Conservation (phyloP, 2,113 vertebrate genomes). For the Ictalurus furcatus region DNA sequence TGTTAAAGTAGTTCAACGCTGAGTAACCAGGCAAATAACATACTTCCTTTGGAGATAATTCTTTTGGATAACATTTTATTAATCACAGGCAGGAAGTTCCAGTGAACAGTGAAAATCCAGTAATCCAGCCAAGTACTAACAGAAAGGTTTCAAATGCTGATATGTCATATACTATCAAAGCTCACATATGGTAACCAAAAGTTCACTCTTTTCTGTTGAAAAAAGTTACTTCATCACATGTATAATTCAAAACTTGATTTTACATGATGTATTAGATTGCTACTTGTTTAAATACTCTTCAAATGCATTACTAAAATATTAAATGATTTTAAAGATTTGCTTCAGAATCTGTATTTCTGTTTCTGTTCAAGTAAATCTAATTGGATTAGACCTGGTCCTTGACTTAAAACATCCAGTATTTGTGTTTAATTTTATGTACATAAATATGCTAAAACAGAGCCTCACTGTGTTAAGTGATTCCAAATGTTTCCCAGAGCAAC, state of each 20-base stretch:
- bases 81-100: too few relatives aligned
- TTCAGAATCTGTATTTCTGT: background rate
- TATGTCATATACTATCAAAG: background rate
- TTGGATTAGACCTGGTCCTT: background rate
- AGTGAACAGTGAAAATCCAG: background rate
- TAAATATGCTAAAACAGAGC: slow-evolving; percentile 32
- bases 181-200: background rate
- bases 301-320: background rate
- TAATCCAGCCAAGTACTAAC: background rate
- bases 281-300: background rate
- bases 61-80: too few relatives aligned
- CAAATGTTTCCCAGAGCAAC: slow-evolving; percentile 70
- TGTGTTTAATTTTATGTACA: slow-evolving; percentile 29
- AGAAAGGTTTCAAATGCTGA: background rate
- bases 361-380: background rate
- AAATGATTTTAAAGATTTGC: background rate
- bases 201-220: background rate
- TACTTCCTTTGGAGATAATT: too few relatives aligned
- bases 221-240: background rate
- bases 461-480: slow-evolving; percentile 64
- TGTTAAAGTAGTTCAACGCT: background rate
- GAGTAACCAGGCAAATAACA: too few relatives aligned
- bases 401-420: background rate
- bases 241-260: background rate
- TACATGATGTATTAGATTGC: background rate